These are phyloP conservation scores for Pseudomyrmex flavicornis DNA, from an alignment of 1,140 invertebrate species.

Conservation along the genomic window DNA sequence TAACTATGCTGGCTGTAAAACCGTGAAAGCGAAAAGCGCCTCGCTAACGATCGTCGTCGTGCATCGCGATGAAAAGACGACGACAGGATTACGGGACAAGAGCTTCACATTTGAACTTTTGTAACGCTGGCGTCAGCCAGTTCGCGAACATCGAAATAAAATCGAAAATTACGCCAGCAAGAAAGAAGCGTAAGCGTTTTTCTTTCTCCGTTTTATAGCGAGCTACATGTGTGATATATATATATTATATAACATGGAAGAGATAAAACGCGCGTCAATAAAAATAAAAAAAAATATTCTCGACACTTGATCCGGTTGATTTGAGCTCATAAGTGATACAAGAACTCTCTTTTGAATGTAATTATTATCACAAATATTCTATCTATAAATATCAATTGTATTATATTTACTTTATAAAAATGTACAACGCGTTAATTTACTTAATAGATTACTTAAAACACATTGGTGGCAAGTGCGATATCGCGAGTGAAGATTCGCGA, in stretches of 20 bases:
- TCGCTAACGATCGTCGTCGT: slow-evolving; percentile 7
- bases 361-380: not conserved
- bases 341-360: not conserved
- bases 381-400: not conserved
- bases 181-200: not conserved
- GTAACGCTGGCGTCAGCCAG: not conserved
- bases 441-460: too few relatives aligned
- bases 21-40: not conserved
- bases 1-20: slow-evolving; percentile 1
- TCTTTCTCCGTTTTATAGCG: not conserved
- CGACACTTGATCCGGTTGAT: not conserved
- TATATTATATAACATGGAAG: not conserved
- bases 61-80: too few relatives aligned
- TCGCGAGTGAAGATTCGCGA: not conserved
- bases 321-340: not conserved
- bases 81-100: not conserved
- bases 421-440: too few relatives aligned
- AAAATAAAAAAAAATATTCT: not conserved
- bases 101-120: not conserved
- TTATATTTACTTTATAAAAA: too few relatives aligned
- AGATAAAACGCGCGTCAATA: not conserved
- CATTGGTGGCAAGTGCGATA: too few relatives aligned
- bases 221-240: too few relatives aligned
- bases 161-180: not conserved
- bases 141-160: not conserved